Conservation (phyloP, 2,888 invertebrate genomes). For the Pristionchus entomophagus region DNA sequence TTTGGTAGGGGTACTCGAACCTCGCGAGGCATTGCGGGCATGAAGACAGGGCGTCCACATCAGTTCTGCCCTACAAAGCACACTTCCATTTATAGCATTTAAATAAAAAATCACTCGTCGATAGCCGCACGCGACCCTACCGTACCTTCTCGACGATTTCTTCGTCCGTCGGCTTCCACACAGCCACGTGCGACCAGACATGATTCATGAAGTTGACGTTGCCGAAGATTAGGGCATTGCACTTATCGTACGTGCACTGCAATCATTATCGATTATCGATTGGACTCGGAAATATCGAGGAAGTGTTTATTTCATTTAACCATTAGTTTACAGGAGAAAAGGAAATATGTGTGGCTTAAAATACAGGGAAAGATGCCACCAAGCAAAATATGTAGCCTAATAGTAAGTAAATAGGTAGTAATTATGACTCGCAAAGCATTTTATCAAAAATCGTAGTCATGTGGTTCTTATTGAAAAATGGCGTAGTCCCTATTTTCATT, state of each 20-base stretch:
- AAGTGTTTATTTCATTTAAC: background rate
- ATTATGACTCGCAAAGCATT: no score
- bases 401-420: no score
- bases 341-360: no score
- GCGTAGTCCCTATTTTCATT: no score
- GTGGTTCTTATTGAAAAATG: no score
- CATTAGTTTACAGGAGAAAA: background rate
- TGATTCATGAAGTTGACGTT: slow-evolving; percentile 45
- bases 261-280: background rate
- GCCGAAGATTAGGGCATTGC: slow-evolving; percentile 19
- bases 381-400: no score
- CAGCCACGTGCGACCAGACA: slow-evolving; percentile 33
- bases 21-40: slow-evolving; percentile 42
- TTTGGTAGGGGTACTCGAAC: slow-evolving; percentile 27
- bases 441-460: no score
- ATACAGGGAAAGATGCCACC: no score
- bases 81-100: background rate
- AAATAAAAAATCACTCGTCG: background rate
- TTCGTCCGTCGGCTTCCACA: slow-evolving; percentile 32
- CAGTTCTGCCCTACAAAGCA: slow-evolving; percentile 26
- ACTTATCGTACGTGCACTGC: slow-evolving; percentile 36
- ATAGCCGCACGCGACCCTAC: background rate
- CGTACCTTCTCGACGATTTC: background rate
- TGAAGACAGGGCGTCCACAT: slow-evolving; percentile 28
- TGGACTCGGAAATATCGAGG: background rate